Conservation (phyloP, 2,888 invertebrate genomes). For the Phania funesta region DNA sequence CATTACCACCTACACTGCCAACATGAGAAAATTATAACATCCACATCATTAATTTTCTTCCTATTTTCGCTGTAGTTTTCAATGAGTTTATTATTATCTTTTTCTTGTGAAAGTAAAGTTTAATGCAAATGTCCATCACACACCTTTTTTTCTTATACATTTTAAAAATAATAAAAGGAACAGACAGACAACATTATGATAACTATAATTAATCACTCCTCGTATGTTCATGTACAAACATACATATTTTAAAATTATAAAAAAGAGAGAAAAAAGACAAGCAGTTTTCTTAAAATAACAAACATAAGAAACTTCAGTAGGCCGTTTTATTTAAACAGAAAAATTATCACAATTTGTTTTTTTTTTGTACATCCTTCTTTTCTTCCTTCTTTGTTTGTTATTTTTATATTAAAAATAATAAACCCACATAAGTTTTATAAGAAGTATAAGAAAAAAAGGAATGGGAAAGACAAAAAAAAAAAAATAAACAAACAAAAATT, state of each 20-base stretch:
- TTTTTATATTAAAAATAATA: slow-evolving; percentile 10
- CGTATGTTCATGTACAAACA: neutral
- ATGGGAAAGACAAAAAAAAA: slow-evolving; percentile 12
- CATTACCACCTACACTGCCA: neutral
- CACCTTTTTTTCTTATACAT: slow-evolving; percentile 50
- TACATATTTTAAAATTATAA: slow-evolving; percentile 2
- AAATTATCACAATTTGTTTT: slow-evolving; percentile 20
- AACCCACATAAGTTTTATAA: slow-evolving; percentile 40
- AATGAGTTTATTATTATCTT: neutral
- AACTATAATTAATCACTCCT: slow-evolving; percentile 1
- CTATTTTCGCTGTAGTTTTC: neutral
- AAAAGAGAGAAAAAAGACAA: slow-evolving; percentile 32
- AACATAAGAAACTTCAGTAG: neutral
- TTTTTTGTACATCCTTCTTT: slow-evolving; percentile 21
- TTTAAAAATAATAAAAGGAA: neutral
- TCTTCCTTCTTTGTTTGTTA: slow-evolving; percentile 17
- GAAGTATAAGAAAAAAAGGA: slow-evolving; percentile 1
- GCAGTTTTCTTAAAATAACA: slow-evolving; percentile 7
- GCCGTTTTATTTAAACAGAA: slow-evolving; percentile 14
- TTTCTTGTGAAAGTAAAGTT: slow-evolving; percentile 45
- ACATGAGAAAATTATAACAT: neutral
- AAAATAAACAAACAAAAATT: no score
- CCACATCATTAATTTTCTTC: slow-evolving; percentile 14
- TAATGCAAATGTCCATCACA: slow-evolving; percentile 38
- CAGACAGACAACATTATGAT: slow-evolving; percentile 4